Conservation (phyloP, 2,888 invertebrate genomes). For the Neoaliturus tenellus region DNA sequence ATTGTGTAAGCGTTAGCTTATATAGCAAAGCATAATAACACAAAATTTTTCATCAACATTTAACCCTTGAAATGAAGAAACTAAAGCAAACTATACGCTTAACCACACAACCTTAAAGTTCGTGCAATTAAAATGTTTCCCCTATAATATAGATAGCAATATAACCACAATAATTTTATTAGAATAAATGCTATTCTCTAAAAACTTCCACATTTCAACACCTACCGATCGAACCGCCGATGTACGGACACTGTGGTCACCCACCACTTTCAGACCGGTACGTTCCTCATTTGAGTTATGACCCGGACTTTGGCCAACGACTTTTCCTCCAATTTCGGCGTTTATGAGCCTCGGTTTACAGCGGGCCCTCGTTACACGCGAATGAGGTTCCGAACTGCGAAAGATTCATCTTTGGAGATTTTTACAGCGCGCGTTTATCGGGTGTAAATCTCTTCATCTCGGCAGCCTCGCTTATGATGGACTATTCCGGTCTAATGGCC, state of each 20-base stretch:
- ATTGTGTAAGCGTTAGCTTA: no score
- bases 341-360: neutral
- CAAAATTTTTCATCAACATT: no score
- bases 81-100: no score
- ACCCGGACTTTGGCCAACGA: conserved; percentile 8
- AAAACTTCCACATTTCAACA: no score
- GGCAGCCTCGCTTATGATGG: neutral
- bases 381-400: neutral
- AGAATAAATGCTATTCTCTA: no score
- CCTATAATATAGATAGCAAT: no score
- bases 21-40: no score
- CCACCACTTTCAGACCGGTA: neutral
- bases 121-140: no score
- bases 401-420: conserved; percentile 8
- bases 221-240: no score
- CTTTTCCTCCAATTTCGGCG: neutral
- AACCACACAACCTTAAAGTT: no score
- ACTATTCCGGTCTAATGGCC: neutral
- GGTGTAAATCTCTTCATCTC: conserved; percentile 19
- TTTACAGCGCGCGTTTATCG: conserved; percentile 13
- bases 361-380: neutral
- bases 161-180: no score
- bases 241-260: neutral
- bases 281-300: conserved; percentile 4
- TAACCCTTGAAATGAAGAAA: no score